Conservation (phyloP, 2,888 invertebrate species). For the Stenolophus ochropezus region DNA sequence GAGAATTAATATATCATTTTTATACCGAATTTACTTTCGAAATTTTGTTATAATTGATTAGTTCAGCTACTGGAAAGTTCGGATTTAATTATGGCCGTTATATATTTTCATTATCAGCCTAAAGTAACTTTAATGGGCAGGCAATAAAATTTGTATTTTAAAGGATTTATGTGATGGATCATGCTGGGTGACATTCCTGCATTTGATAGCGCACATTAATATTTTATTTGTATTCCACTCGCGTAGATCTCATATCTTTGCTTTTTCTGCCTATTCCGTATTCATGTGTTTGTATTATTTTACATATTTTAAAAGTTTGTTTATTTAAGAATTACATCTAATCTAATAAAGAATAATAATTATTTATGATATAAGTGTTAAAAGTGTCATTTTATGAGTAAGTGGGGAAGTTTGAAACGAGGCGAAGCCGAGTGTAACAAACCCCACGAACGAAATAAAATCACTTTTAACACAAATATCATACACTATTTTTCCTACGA, state of each 20-base stretch:
- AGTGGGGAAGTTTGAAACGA: too few relatives aligned
- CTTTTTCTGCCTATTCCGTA: too few relatives aligned
- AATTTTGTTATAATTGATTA: constrained; percentile 29
- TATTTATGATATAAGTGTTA: too few relatives aligned
- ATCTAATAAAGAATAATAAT: too few relatives aligned
- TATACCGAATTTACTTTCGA: constrained; percentile 31
- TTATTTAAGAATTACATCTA: too few relatives aligned
- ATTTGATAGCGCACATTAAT: background rate
- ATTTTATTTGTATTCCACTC: background rate
- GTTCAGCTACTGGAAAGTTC: constrained; percentile 28
- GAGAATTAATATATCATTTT: constrained; percentile 34
- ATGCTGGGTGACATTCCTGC: background rate
- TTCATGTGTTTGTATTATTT: too few relatives aligned
- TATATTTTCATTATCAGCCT: constrained; percentile 17
- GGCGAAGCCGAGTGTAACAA: too few relatives aligned
- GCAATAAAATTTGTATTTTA: constrained; percentile 4
- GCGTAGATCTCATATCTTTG: background rate
- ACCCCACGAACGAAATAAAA: too few relatives aligned
- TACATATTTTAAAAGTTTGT: too few relatives aligned
- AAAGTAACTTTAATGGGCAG: background rate
- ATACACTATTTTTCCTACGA: too few relatives aligned
- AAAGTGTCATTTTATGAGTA: too few relatives aligned
- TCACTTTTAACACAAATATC: too few relatives aligned
- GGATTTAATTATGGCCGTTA: constrained; percentile 7
- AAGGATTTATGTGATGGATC: background rate